Evolutionary conservation across 1,140 invertebrate species (phyloP).

Genomic region (Eriosoma lanigerum): DNA sequence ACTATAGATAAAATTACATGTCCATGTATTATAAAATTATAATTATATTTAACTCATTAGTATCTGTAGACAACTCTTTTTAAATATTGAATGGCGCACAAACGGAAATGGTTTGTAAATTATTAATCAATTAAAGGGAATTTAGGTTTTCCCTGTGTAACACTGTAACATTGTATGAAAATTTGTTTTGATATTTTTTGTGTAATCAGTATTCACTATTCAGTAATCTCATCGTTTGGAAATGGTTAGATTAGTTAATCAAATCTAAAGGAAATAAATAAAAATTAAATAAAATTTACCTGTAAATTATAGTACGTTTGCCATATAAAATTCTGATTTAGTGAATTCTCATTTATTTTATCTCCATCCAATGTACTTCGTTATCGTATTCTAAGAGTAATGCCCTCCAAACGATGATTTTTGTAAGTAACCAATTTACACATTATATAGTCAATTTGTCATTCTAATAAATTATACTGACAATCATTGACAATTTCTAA

Average conservation of each 20-base stretch:
- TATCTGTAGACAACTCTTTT: no score
- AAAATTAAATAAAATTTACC: background rate
- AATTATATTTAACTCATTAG: no score
- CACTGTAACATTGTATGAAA: conserved; percentile 14
- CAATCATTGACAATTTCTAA: no score
- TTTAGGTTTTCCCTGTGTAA: background rate
- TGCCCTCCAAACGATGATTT: background rate
- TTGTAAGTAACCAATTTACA: background rate
- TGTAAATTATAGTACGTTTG: no score
- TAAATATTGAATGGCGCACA: background rate
- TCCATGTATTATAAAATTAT: no score
- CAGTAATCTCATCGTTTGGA: conserved; percentile 11
- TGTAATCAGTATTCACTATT: no score
- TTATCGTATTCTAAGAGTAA: background rate
- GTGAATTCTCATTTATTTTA: background rate
- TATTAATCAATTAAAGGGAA: background rate
- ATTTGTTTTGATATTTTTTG: conserved; percentile 21
- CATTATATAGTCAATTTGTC: background rate
- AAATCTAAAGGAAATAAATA: background rate
- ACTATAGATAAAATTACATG: no score
- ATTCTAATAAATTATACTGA: background rate
- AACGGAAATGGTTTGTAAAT: background rate
- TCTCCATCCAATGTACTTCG: background rate
- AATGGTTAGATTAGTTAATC: conserved; percentile 17
- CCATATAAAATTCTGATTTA: no score